Conservation (phyloP, 2,797 vertebrate species). For the Prunella strophiata region DNA sequence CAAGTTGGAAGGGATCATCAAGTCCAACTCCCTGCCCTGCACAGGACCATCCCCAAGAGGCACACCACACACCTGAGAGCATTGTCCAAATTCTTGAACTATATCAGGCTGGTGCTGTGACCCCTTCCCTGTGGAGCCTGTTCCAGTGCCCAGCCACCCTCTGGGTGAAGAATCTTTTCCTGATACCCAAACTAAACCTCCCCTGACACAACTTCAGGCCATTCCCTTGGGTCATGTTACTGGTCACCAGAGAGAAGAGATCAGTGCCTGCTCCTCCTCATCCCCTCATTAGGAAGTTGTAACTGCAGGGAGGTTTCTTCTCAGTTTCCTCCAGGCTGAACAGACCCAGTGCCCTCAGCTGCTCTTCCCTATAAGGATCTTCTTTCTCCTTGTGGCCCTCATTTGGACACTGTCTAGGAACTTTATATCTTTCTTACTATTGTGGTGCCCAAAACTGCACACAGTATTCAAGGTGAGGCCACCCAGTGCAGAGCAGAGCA, state of each 20-base stretch:
- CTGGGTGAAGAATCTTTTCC: neutral
- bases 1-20: neutral
- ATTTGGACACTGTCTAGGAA: neutral
- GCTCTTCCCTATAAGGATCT: neutral
- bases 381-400: neutral
- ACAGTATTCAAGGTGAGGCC: neutral
- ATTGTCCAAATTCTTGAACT: neutral
- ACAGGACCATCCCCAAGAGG: neutral
- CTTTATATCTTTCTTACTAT: neutral
- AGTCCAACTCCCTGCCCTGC: neutral
- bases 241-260: neutral
- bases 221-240: accelerated
- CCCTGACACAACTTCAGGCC: neutral
- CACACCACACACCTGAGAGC: accelerated
- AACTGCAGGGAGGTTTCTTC: accelerated
- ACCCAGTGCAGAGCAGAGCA: neutral
- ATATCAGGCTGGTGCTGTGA: neutral
- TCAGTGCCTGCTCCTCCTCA: neutral
- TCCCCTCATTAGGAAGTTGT: accelerated
- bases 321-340: neutral
- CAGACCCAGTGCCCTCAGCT: neutral
- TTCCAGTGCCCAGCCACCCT: accelerated
- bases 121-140: neutral
- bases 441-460: neutral
- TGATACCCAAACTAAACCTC: accelerated